These are phyloP conservation scores for Oreochromis niloticus DNA, from an alignment of 2,113 vertebrate species.

Conservation along the genomic window DNA sequence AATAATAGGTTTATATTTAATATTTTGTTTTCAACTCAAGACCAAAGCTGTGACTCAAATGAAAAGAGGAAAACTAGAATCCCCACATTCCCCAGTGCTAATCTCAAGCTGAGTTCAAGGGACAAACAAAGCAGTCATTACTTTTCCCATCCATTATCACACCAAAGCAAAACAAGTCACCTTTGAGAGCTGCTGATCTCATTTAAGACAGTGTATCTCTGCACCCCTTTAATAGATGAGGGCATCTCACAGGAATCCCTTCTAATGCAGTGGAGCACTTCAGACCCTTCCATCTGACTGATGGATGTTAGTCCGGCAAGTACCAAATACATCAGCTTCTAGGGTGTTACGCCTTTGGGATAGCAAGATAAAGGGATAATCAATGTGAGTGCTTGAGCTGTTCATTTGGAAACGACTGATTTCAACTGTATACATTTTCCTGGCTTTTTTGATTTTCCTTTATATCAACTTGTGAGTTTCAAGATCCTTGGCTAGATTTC, in stretches of 20 bases:
- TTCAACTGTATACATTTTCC: not conserved
- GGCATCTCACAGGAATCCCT: conserved; percentile 31
- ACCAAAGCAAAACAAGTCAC: conserved; percentile 22
- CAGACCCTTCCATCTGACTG: conserved; percentile 22
- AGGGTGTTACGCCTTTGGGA: not conserved
- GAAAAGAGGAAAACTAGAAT: not conserved
- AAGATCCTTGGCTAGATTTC: not conserved
- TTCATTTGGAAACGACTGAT: not conserved
- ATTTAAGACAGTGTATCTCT: conserved; percentile 16
- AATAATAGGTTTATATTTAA: not conserved
- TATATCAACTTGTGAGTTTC: not conserved
- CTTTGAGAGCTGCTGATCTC: conserved; percentile 28
- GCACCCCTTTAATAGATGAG: conserved; percentile 30
- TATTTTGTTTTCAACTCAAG: not conserved
- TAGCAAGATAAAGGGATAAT: not conserved
- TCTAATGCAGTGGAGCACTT: conserved; percentile 35
- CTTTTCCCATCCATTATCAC: conserved; percentile 23
- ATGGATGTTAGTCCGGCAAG: conserved; percentile 36
- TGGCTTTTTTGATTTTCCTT: not conserved
- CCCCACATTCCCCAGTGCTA: not conserved
- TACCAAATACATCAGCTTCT: not conserved
- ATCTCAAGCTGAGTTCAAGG: not conserved
- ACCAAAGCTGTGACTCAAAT: not conserved
- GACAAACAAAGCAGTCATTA: conserved; percentile 17
- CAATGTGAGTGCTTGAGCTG: not conserved